Percentiles rank a stretch among this genome's conserved stretches.
Evolutionary conservation across 2,888 invertebrate genomes (phyloP).

Genomic region (Cheilosia urbana): DNA sequence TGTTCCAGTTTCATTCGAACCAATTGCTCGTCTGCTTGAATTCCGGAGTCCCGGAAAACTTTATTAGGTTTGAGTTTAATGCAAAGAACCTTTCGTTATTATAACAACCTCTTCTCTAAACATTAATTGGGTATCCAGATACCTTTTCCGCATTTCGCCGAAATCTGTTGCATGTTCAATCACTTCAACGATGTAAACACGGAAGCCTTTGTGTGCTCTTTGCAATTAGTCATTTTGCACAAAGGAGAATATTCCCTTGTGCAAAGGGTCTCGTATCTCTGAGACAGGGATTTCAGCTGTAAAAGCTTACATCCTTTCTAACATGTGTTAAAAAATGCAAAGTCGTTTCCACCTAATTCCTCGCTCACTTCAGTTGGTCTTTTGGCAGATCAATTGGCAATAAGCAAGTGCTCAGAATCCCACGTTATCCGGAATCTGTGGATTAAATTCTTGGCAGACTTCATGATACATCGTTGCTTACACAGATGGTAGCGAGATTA

Average conservation of each 20-base stretch:
- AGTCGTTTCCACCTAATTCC: constrained; percentile 32
- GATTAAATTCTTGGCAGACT: constrained; percentile 53
- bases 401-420: constrained; percentile 40
- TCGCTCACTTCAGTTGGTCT: constrained; percentile 50
- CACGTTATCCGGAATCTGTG: constrained; percentile 51
- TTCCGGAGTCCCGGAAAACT: too few relatives aligned
- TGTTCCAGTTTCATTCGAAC: too few relatives aligned
- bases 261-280: constrained; percentile 8
- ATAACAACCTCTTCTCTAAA: too few relatives aligned
- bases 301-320: neutral
- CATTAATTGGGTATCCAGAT: too few relatives aligned
- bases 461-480: constrained; percentile 13
- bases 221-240: too few relatives aligned
- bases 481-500: neutral
- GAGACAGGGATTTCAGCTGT: neutral
- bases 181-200: too few relatives aligned
- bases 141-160: too few relatives aligned
- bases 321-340: constrained; percentile 48
- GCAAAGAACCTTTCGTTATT: too few relatives aligned
- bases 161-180: too few relatives aligned
- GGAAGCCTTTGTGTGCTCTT: too few relatives aligned
- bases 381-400: constrained; percentile 57
- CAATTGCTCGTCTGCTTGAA: too few relatives aligned
- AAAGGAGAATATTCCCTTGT: neutral
- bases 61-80: too few relatives aligned